phyloP scores from a whole-genome alignment of 37 sponge, comb jelly and placozoan genomes.

The Bolinopsis microptera region DNA sequence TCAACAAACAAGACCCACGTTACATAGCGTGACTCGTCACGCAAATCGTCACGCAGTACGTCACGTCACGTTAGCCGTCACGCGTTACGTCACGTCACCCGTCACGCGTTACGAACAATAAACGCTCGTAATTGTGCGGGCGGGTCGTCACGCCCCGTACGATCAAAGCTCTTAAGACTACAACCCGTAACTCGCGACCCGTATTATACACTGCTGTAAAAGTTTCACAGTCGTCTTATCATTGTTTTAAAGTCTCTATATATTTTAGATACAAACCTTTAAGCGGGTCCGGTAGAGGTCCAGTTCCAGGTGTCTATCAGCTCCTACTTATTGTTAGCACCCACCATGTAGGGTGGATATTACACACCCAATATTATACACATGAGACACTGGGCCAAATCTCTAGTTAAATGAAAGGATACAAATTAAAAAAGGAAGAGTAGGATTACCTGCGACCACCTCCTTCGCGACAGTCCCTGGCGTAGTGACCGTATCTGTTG shows the following conservation, averaged over 20 bases:
- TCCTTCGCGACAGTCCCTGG: conserved; percentile 57
- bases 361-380: no score
- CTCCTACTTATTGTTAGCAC: no score
- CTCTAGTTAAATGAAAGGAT: no score
- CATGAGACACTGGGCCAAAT: no score
- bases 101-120: not conserved
- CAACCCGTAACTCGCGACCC: not conserved
- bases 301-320: no score
- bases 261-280: not conserved
- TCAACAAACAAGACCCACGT: conserved; percentile 15
- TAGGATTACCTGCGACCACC: conserved; percentile 60
- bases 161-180: not conserved
- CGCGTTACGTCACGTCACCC: conserved; percentile 34
- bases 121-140: not conserved
- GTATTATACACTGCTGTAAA: not conserved
- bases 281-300: no score
- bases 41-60: conserved; percentile 22
- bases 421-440: no score
- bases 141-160: not conserved
- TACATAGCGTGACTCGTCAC: conserved; percentile 31
- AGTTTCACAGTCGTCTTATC: not conserved
- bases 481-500: conserved; percentile 55
- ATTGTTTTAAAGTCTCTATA: not conserved
- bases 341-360: no score
- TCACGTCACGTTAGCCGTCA: conserved; percentile 21